Conservation (phyloP, 2,888 invertebrate genomes). For the Danaus chrysippus region DNA sequence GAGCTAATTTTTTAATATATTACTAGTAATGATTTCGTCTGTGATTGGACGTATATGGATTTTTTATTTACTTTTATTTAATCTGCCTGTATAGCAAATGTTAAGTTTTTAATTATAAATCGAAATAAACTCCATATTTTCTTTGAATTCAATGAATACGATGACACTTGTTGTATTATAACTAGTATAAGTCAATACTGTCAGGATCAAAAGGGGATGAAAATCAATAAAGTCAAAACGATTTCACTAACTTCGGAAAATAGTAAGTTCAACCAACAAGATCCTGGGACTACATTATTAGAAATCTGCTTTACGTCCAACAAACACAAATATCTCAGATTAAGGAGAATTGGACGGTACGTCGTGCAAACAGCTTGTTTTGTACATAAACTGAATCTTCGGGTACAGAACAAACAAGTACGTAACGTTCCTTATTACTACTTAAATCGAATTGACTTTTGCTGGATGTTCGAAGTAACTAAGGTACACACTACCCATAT, state of each 20-base stretch:
- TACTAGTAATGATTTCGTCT: not conserved
- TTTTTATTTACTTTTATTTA: too few relatives aligned
- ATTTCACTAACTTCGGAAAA: constrained; percentile 18
- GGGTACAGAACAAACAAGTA: constrained; percentile 41
- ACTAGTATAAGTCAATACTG: too few relatives aligned
- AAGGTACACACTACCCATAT: too few relatives aligned
- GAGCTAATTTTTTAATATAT: constrained; percentile 10
- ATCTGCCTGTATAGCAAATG: too few relatives aligned
- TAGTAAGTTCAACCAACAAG: constrained; percentile 31
- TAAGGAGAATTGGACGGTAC: constrained; percentile 40
- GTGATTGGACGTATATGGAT: too few relatives aligned
- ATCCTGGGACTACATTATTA: constrained; percentile 35
- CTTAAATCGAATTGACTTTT: constrained; percentile 32
- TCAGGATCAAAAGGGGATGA: too few relatives aligned
- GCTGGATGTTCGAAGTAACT: constrained; percentile 15
- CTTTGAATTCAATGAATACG: too few relatives aligned
- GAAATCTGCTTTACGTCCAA: constrained; percentile 35
- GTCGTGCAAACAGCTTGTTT: constrained; percentile 43
- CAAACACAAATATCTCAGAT: constrained; percentile 53
- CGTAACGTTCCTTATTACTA: constrained; percentile 37
- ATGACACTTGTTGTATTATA: too few relatives aligned
- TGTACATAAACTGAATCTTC: constrained; percentile 41
- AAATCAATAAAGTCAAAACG: constrained; percentile 18
- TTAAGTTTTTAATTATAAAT: too few relatives aligned
- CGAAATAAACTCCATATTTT: too few relatives aligned